Percentiles rank a stretch among this genome's conserved stretches.
Conservation (phyloP, 1,140 invertebrate genomes). For the Sinella curviseta region DNA sequence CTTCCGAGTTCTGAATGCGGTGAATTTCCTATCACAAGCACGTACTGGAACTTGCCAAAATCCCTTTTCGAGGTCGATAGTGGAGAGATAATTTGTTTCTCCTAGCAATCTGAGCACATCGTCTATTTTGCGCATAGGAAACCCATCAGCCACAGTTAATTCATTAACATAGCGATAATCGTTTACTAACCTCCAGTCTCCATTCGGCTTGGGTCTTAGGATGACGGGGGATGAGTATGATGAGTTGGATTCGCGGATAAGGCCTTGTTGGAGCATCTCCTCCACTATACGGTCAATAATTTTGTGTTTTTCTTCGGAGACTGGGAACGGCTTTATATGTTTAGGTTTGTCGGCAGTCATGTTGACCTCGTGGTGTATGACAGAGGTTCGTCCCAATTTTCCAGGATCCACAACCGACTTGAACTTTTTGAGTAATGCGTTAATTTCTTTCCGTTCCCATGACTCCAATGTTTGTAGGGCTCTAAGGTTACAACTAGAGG, state of each 20-base stretch:
- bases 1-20: constrained; percentile 56
- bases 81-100: neutral
- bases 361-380: neutral
- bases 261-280: constrained; percentile 29
- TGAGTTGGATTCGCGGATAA: constrained; percentile 26
- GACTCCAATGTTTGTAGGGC: neutral
- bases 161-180: constrained; percentile 32
- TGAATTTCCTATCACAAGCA: constrained; percentile 51
- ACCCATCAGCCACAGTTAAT: neutral
- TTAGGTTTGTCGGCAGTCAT: neutral
- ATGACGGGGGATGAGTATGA: constrained; percentile 29
- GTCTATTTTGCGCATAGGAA: constrained; percentile 29
- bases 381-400: neutral
- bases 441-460: neutral
- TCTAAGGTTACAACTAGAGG: neutral
- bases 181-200: neutral
- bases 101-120: neutral
- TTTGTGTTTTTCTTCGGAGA: neutral
- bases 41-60: constrained; percentile 51
- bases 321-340: neutral
- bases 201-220: constrained; percentile 13
- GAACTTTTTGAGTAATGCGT: neutral
- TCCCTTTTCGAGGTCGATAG: constrained; percentile 36
- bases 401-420: neutral
- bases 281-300: neutral